Conservation (phyloP, 2,888 invertebrate genomes). For the Nemurella pictetii region DNA sequence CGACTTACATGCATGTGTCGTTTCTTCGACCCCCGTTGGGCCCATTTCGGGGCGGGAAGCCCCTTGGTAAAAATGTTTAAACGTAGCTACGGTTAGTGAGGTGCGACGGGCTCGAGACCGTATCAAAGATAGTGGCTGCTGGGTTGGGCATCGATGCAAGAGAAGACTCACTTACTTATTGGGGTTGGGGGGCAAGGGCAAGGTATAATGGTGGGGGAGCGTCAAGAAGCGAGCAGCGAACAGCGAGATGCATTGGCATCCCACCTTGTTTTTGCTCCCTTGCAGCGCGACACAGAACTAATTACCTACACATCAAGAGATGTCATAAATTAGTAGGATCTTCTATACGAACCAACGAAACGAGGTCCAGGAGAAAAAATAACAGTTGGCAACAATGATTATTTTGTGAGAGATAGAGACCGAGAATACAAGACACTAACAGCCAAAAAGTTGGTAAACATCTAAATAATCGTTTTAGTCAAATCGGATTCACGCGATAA, state of each 20-base stretch:
- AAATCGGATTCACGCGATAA: conserved; percentile 32
- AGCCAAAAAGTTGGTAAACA: not conserved
- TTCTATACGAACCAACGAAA: conserved; percentile 38
- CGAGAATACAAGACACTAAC: not conserved
- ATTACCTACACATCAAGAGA: conserved; percentile 44
- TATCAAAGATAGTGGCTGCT: not conserved
- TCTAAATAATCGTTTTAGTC: not conserved
- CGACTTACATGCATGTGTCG: conserved; percentile 6
- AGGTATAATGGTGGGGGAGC: not conserved
- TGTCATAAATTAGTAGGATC: conserved; percentile 42
- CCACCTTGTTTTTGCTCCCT: not conserved
- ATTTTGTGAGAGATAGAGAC: not conserved
- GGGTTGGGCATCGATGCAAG: not conserved
- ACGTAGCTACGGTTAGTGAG: not conserved
- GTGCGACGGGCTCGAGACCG: not conserved
- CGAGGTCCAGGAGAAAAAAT: conserved; percentile 22
- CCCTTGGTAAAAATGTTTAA: not conserved
- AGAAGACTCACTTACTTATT: not conserved
- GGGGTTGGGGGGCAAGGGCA: not conserved
- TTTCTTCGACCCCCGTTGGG: not conserved
- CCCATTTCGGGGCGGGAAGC: not conserved
- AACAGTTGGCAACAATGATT: conserved; percentile 8
- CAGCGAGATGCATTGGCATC: not conserved
- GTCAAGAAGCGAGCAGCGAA: not conserved
- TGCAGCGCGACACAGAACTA: conserved; percentile 35